Evolutionary conservation across 1,140 invertebrate species (phyloP).

Genomic region (Maconellicoccus hirsutus): DNA sequence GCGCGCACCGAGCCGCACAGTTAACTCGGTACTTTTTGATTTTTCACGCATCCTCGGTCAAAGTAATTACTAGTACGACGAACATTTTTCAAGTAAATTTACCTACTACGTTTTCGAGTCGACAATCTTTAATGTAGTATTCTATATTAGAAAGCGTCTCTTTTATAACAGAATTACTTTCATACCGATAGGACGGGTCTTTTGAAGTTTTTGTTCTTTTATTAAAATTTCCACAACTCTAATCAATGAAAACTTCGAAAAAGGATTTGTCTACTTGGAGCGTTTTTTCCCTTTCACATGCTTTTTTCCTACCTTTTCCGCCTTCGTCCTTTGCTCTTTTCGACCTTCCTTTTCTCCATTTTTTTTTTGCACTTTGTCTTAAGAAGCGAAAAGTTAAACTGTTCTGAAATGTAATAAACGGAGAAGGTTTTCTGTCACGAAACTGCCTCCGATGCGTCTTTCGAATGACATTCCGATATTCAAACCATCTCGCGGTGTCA

Average conservation of each 20-base stretch:
- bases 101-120: background rate
- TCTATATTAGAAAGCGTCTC: background rate
- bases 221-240: conserved; percentile 5
- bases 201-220: conserved; percentile 5
- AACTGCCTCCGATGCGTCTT: background rate
- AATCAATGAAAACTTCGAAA: conserved; percentile 9
- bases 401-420: conserved; percentile 5
- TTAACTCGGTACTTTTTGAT: background rate
- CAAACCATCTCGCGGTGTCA: background rate
- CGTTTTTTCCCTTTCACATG: background rate
- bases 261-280: background rate
- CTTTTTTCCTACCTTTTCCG: background rate
- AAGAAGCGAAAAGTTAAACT: background rate
- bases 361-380: too few relatives aligned
- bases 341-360: too few relatives aligned
- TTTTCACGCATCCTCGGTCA: conserved; percentile 1
- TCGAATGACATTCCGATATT: background rate
- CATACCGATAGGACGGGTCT: conserved; percentile 1
- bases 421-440: background rate
- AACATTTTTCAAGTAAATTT: conserved; percentile 1
- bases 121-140: background rate
- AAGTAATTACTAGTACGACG: background rate
- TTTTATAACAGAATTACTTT: conserved; percentile 10
- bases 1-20: too few relatives aligned
- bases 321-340: too few relatives aligned